Base-by-base conservation (phyloP, 2,888 invertebrate species). In the Galeruca laticollis region DNA sequence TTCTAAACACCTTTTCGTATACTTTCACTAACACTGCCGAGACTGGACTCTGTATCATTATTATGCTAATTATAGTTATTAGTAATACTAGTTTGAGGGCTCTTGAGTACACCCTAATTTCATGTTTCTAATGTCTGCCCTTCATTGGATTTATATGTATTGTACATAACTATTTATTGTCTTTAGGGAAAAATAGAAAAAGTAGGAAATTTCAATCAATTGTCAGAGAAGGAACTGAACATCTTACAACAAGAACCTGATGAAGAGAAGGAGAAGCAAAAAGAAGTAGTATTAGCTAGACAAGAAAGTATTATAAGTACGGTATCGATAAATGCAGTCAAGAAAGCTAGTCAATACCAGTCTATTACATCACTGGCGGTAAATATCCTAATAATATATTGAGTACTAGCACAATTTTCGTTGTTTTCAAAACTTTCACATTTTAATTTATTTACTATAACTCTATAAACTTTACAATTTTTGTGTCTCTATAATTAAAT, bases 141-240 rank as follows among this genome's bases (percentile, higher is more conserved):
- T 5, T 26, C 26, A 26, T 59, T 33, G 31, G 13, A 33, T 51
- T 15, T 31, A 33, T 61, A 65, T 65, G 1, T 67, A 52, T 57
- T 31, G 11, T 9, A 37, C 2, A 37, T 9, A 11, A 9, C n/a
- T 47, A 8, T 40, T 35, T 52, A 21, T 11, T 18, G 18, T 47
- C 40, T 31, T 71, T 79, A 91, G 91, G 91, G 92, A 5, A 88
- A 88, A 84, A 86, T 91, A 56, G 89, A 90, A 77, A 87, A 86
- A 60, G 85, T 88, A 75, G 90, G 90, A 2, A 86, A 82, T 0
- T 91, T 88, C 75, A 84, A 86, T 0, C 88, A 89, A 59, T 87
- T 91, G 43, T 88, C 89, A n/a, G 85, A 86, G 43, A 87, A 87
- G 11, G 87, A 84, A 64, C 74, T 85, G 21, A 77, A 77, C 6